Evolutionary conservation across 1,140 invertebrate species (phyloP).

Genomic region (Drosophila kanapiae): DNA sequence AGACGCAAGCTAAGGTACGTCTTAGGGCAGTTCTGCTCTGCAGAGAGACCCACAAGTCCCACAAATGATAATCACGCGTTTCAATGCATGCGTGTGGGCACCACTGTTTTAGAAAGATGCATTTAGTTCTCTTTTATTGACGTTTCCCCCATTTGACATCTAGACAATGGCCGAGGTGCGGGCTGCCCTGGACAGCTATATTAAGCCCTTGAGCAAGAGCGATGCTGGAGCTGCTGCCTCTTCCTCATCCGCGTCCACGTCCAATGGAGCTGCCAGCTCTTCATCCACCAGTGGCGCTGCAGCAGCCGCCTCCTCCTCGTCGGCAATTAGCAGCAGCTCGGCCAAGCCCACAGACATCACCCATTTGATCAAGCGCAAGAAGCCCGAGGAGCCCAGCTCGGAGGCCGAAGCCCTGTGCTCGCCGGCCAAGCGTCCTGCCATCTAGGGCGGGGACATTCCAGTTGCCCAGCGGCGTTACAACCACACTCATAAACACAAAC

Average conservation of each 20-base stretch:
- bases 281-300: conserved; percentile 34
- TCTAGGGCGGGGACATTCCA: conserved; percentile 75
- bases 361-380: conserved; percentile 84
- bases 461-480: conserved; percentile 37
- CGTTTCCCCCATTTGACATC: neutral
- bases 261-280: conserved; percentile 54
- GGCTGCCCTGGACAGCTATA: conserved; percentile 79
- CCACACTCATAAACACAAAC: conserved; percentile 32
- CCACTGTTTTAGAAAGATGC: neutral
- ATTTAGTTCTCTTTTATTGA: neutral
- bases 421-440: conserved; percentile 76
- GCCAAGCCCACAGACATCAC: conserved; percentile 83
- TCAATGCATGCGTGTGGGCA: too few species aligned
- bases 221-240: conserved; percentile 53
- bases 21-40: too few species aligned
- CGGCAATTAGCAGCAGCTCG: conserved; percentile 73
- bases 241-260: conserved; percentile 51
- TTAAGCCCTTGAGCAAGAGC: conserved; percentile 69
- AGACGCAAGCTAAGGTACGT: conserved; percentile 82
- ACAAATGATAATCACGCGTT: too few species aligned
- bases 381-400: conserved; percentile 79
- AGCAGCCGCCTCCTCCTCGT: conserved; percentile 44
- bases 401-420: conserved; percentile 78
- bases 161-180: conserved; percentile 81
- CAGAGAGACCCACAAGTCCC: too few species aligned